phyloP scores from a whole-genome alignment of 2,888 invertebrate species.

The Sesia bembeciformis region DNA sequence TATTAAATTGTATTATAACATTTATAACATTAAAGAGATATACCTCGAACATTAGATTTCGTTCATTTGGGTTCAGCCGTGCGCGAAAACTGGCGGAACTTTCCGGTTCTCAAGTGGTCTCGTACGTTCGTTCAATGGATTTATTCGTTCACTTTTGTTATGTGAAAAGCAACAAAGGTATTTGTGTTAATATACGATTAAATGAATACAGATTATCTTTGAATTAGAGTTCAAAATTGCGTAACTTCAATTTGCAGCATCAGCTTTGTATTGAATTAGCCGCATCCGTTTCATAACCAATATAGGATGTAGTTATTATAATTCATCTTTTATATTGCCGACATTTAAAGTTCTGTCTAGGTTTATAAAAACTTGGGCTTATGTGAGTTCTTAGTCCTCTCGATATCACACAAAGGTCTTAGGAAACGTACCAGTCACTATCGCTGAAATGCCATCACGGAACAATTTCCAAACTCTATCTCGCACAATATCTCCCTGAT shows the following conservation, averaged over 20 bases:
- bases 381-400: too few relatives aligned
- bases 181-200: slow-evolving; percentile 5
- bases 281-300: too few relatives aligned
- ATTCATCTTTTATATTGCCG: too few relatives aligned
- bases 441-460: slow-evolving; percentile 5
- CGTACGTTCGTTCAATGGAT: background rate
- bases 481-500: slow-evolving; percentile 29
- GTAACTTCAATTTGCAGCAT: too few relatives aligned
- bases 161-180: slow-evolving; percentile 5
- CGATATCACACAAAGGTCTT: too few relatives aligned
- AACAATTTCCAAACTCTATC: slow-evolving; percentile 18
- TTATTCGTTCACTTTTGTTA: background rate
- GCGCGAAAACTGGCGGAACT: slow-evolving; percentile 59
- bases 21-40: slow-evolving; percentile 57
- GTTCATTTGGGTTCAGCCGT: slow-evolving; percentile 45
- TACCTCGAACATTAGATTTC: slow-evolving; percentile 43
- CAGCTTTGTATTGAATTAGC: too few relatives aligned
- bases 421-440: slow-evolving; percentile 11
- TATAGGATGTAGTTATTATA: too few relatives aligned
- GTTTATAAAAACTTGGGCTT: too few relatives aligned
- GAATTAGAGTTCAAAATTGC: slow-evolving; percentile 1
- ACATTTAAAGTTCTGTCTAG: too few relatives aligned
- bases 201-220: slow-evolving; percentile 1
- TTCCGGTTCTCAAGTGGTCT: slow-evolving; percentile 66
- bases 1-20: slow-evolving; percentile 50